phyloP scores from a whole-genome alignment of 2,888 invertebrate species.

The Dicroscelio sp. region DNA sequence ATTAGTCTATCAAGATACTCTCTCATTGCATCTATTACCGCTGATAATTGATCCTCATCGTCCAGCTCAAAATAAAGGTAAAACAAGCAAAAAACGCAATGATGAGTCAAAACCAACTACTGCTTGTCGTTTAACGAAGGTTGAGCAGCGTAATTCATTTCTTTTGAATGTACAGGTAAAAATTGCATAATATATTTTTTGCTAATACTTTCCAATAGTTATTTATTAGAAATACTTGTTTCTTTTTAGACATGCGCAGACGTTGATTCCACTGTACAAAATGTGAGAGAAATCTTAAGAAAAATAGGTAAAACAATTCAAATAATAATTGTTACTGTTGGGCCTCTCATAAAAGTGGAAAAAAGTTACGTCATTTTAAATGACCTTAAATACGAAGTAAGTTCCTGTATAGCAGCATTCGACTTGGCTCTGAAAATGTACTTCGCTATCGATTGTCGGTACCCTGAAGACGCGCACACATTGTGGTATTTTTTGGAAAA shows the following conservation, averaged over 20 bases:
- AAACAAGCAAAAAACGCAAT: not conserved
- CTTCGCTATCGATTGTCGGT: constrained; percentile 54
- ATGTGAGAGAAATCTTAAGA: not conserved
- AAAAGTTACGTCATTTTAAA: constrained; percentile 28
- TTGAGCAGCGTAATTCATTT: not conserved
- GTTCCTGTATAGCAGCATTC: constrained; percentile 29
- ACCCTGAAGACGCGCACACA: not conserved
- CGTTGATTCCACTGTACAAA: not conserved
- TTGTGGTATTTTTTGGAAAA: constrained; percentile 43
- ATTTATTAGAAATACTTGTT: not conserved
- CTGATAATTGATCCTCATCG: not conserved
- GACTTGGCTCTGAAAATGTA: constrained; percentile 49
- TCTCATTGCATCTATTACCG: not conserved
- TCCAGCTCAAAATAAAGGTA: not conserved
- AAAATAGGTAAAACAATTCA: not conserved
- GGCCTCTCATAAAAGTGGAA: not conserved
- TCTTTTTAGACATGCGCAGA: not conserved
- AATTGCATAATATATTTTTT: not conserved
- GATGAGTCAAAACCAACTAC: not conserved
- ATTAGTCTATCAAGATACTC: not conserved
- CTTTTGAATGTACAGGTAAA: not conserved
- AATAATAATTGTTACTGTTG: constrained; percentile 25
- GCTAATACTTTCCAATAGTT: not conserved
- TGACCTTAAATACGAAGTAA: not conserved
- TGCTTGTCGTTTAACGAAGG: not conserved